A percentile compares a stretch with the other conserved stretches of the same genome.
Evolutionary conservation across 2,888 invertebrate genomes (phyloP).

Genomic region (Nomada ferruginata): DNA sequence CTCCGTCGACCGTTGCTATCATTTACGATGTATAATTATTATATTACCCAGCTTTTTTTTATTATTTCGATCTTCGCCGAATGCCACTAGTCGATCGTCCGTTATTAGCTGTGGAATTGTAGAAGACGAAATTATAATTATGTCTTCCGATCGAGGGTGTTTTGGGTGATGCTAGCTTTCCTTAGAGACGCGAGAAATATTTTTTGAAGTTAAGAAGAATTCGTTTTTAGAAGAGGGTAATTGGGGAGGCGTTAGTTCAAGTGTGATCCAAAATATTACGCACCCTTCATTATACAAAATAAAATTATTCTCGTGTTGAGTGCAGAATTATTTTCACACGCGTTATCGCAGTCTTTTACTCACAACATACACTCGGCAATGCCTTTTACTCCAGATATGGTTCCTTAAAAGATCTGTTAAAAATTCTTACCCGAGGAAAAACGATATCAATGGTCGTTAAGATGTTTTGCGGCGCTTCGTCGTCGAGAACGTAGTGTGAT

Average conservation of each 20-base stretch:
- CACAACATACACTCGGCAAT: not conserved
- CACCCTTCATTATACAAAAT: no score
- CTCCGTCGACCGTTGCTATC: slow-evolving; percentile 25
- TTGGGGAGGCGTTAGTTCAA: not conserved
- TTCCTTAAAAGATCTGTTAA: not conserved
- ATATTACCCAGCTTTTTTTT: slow-evolving; percentile 33
- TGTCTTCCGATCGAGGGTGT: not conserved
- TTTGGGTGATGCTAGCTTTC: not conserved
- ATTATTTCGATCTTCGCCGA: slow-evolving; percentile 19
- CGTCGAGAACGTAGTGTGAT: slow-evolving; percentile 32
- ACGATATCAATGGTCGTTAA: slow-evolving; percentile 58
- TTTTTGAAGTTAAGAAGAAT: not conserved
- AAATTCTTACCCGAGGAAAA: slow-evolving; percentile 31
- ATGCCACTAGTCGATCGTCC: not conserved
- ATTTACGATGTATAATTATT: slow-evolving; percentile 45
- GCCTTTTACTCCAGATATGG: not conserved
- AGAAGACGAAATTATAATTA: slow-evolving; percentile 6
- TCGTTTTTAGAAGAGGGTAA: not conserved
- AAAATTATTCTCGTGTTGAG: no score
- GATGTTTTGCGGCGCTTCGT: slow-evolving; percentile 60
- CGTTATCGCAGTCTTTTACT: not conserved
- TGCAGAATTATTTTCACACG: no score
- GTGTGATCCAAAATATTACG: no score
- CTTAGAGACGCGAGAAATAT: not conserved
- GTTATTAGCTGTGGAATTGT: slow-evolving; percentile 26